These are phyloP conservation scores for Poeciliopsis infans DNA, from an alignment of 2,797 vertebrate genomes.

Conservation along the genomic window DNA sequence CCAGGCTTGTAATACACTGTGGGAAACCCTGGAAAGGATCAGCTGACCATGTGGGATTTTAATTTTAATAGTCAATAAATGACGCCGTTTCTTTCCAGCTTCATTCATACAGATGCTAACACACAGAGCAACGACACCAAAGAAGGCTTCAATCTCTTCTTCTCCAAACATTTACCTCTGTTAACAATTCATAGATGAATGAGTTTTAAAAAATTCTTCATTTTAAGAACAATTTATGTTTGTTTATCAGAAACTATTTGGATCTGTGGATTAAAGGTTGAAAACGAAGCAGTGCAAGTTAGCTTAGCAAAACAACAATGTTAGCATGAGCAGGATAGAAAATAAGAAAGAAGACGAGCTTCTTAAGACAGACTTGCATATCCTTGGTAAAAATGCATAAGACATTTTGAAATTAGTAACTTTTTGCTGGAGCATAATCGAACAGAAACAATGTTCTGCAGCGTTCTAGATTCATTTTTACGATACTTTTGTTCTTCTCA, in stretches of 20 bases:
- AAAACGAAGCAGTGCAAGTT: neutral
- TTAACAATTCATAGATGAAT: neutral
- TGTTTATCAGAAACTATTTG: neutral
- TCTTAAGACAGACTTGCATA: neutral
- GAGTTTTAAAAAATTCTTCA: neutral
- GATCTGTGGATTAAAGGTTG: neutral
- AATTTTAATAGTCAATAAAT: neutral
- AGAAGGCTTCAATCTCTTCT: neutral
- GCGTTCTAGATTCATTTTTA: neutral
- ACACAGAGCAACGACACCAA: neutral
- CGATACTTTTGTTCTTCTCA: neutral
- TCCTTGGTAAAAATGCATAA: neutral
- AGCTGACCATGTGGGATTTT: neutral
- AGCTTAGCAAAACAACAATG: neutral
- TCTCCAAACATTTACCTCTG: neutral
- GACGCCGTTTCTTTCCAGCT: neutral
- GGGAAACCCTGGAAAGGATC: neutral
- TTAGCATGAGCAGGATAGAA: neutral
- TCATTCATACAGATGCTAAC: neutral
- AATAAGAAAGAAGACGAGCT: neutral
- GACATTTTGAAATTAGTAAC: neutral
- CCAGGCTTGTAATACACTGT: too few species aligned
- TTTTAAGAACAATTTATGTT: neutral
- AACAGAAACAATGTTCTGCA: neutral
- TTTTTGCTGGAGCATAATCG: neutral